Evolutionary conservation across 1,140 invertebrate genomes (phyloP).

Genomic region (Sipha flava): DNA sequence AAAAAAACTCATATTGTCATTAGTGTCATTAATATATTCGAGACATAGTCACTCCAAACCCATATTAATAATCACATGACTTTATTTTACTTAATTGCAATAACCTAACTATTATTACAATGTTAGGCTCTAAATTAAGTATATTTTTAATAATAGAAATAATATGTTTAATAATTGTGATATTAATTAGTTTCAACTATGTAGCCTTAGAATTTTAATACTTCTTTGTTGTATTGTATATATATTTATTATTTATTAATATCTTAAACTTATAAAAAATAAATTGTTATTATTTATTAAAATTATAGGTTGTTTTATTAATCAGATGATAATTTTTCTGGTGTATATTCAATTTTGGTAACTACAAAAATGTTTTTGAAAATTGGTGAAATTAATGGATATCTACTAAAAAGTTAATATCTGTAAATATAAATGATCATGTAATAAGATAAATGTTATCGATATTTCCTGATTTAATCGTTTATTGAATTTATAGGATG

Average conservation of each 20-base stretch:
- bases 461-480: too few species aligned
- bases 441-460: too few species aligned
- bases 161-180: conserved; percentile 2
- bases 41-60: not conserved
- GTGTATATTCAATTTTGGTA: too few species aligned
- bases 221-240: conserved; percentile 16
- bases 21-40: not conserved
- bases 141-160: not conserved
- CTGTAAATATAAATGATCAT: too few species aligned
- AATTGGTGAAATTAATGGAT: too few species aligned
- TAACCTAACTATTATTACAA: not conserved
- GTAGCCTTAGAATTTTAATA: conserved; percentile 7
- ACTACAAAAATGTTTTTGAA: too few species aligned
- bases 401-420: too few species aligned
- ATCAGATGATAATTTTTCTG: too few species aligned
- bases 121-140: not conserved
- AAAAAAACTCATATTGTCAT: not conserved
- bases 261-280: not conserved
- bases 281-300: conserved; percentile 28
- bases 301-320: not conserved
- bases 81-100: not conserved
- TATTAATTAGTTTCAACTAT: conserved; percentile 23
- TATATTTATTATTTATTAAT: not conserved
- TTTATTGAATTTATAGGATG: too few species aligned
- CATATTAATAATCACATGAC: not conserved